Evolutionary conservation across 2,113 vertebrate genomes (phyloP).

Genomic region (Rhombomys opimus): DNA sequence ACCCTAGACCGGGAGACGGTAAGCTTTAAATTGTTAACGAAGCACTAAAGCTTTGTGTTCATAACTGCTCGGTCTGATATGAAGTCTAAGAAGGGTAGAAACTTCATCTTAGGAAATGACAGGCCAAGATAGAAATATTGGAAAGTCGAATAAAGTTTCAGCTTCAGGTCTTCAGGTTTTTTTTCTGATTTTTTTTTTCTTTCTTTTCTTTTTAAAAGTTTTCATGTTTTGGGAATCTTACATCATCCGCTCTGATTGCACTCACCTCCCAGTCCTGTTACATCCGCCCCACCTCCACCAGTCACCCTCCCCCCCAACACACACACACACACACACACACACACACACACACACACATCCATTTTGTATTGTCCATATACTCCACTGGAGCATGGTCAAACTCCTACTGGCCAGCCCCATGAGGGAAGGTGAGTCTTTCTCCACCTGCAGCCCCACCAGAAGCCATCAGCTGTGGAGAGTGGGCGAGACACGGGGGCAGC

Average conservation of each 20-base stretch:
- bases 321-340: no score
- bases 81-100: not conserved
- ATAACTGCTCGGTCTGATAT: rapidly evolving
- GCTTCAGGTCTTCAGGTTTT: not conserved
- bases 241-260: not conserved
- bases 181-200: rapidly evolving
- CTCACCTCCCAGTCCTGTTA: not conserved
- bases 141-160: not conserved
- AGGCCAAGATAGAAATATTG: not conserved
- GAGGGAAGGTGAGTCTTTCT: no score
- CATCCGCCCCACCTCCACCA: not conserved
- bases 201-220: not conserved
- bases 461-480: no score
- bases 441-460: no score
- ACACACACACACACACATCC: no score
- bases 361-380: not conserved
- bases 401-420: no score
- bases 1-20: slow-evolving; percentile 96
- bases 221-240: not conserved
- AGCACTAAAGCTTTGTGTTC: not conserved
- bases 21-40: slow-evolving; percentile 22
- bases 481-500: not conserved
- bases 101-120: not conserved
- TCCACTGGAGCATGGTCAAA: no score
- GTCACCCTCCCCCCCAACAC: no score